Base-by-base conservation (phyloP, 2,113 vertebrate species). In the Bostrychus sinensis region DNA sequence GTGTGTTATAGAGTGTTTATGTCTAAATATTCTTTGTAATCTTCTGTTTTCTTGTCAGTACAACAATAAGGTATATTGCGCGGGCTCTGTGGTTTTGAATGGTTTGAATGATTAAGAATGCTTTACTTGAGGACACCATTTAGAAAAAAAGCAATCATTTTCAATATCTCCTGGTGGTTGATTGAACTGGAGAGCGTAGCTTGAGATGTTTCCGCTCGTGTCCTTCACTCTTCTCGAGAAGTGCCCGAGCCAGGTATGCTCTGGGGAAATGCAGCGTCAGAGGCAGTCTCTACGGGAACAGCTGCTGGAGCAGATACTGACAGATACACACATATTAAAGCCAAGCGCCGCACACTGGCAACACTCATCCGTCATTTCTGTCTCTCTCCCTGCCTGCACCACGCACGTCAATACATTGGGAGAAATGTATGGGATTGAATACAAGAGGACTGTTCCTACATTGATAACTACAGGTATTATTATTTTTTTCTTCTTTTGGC, bases 231-330 rank as follows among this genome's bases (percentile, higher is more conserved):
- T 56, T 1, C 3, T 61, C 53, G 42, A 48, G 26, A 32, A 7
- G 42, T 17, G 55, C 16, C 5, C 5, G 51, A 65, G 53, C 59
- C 75, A 67, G 45, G 28, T 34, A 53, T 3, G 69, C 75, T 81
- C 76, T 25, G 45, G 65, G 76, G 82, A 75, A 75, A 70, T 23
- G 32, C 53, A 38, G 45, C 13, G 51, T 79, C 64, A 72, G 53
- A 72, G 59, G 51, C 51, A n/a, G 20, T 77, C 51, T 5, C 72
- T 57, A 70, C 75, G 66, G 79, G 70, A 75, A 46, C 69, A 73
- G 81, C 77, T 81, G 77, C 74, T 56, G 41, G n/a, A 30, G 61
- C 72, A 76, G 58, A 79, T 71, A 66, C 56, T 19, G 54, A 80
- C 56, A 51, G 45, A 51, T 34, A 59, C 9, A 39, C n/a, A 17